Base-by-base conservation (phyloP, 2,113 vertebrate species). In the Melanostigma gelatinosum region DNA sequence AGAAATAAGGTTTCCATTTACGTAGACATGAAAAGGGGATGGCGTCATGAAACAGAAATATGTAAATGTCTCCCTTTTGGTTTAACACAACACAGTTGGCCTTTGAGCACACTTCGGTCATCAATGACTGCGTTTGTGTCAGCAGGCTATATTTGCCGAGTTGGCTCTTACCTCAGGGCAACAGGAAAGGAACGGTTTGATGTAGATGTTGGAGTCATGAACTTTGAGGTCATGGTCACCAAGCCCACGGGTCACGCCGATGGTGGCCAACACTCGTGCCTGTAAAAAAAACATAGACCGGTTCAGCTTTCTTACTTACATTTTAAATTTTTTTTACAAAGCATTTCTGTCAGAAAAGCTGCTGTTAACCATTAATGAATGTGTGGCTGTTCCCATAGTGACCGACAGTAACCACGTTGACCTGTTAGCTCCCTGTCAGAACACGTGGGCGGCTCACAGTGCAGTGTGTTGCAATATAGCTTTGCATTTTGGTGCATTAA, bases 171-270 rank as follows among this genome's bases (percentile, higher is more conserved):
- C 98, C 97, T 99, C 98, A 0, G 98, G 98, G 84, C 96, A 96
- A 57, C 97, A 97, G 80, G 97, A 99, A 29, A 99, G 95, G 92
- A 99, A 99, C 4, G 98, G 98, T 84, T 99, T 99, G 93, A 99
- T 99, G 91, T 96, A 97, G 95, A 99, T 97, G 92, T 97, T 98
- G 65, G 98, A 99, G 92, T 99, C 98, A 0, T 99, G 97, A 63
- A 99, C 98, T 91, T 98, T 99, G 82, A 99, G 94, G 86, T 99
- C 97, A 44, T 99, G 97, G 94, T 99, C 98, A 16, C 98, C 98
- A 38, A 99, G 96, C 50, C 98, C 98, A n/a, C 98, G 94, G 0
- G 98, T 99, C 86, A 99, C 97, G 10, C 98, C 98, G 67, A 99
- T 99, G 48, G 98, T 99, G 72, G 98, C 98, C 97, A 99, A 95